Evolutionary conservation across 2,797 vertebrate species (phyloP).

Genomic region (Myotis pilosus): DNA sequence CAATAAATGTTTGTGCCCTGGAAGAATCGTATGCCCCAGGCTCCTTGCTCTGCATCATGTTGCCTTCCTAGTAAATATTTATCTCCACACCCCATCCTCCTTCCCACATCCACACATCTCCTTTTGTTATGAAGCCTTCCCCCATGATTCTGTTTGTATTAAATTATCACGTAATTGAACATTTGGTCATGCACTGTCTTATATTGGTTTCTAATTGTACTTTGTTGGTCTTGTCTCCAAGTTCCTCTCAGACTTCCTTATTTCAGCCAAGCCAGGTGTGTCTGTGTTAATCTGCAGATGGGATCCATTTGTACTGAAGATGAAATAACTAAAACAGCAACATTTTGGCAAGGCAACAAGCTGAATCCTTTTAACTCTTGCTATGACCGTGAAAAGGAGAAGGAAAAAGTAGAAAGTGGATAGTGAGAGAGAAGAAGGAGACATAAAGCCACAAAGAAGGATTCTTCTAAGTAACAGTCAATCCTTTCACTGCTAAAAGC

Average conservation of each 20-base stretch:
- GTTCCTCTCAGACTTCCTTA: not conserved
- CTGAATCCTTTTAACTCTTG: not conserved
- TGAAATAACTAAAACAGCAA: not conserved
- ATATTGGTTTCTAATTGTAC: not conserved
- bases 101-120: not conserved
- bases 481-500: not conserved
- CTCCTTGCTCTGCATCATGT: not conserved
- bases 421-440: not conserved
- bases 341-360: not conserved
- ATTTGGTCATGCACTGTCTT: not conserved
- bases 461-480: not conserved
- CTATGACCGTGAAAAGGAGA: not conserved
- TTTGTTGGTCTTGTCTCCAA: not conserved
- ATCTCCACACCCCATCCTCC: not conserved
- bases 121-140: not conserved
- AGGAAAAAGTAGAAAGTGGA: not conserved
- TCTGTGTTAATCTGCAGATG: not conserved
- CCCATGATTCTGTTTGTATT: not conserved
- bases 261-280: not conserved
- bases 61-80: not conserved
- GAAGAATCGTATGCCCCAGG: not conserved
- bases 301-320: constrained; percentile 16
- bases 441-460: not conserved
- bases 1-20: not conserved
- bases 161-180: not conserved